Evolutionary conservation across 2,113 vertebrate genomes (phyloP), one percentile per base, ranked within the genome.

Genomic region (Prionailurus viverrinus): DNA sequence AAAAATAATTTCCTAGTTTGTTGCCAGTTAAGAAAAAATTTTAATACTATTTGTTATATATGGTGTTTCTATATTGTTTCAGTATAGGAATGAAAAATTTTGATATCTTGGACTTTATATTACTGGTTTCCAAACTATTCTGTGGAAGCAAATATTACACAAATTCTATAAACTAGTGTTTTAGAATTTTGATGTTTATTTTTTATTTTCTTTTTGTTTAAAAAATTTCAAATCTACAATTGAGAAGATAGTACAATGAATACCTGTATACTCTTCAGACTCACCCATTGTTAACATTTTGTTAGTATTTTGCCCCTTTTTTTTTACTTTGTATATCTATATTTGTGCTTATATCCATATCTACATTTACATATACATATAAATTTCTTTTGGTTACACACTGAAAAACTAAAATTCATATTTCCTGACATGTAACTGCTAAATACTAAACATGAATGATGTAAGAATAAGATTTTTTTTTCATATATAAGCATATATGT

Each of bases 31-130:
- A 92, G 58, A n/a, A n/a, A 6, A 5, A 16, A 74, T 79, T 81
- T 81, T 39, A 81, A 51, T 83, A n/a, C n/a, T 82, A 2, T 81
- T n/a, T 94, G 65, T 58, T 36, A 2, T 71, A 33, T 41, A 45
- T 58, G 27, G n/a, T 90, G 7, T 66, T 95, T 53, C 63, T 63
- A 13, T 85, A 78, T 91, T 89, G 55, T 65, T 85, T 94, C 61
- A 78, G 11, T 41, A 76, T 66, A 90, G 33, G 76, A 84, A n/a
- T 82, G 65, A 51, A 45, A 92, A 33, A 65, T 78, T 78, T 68
- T 53, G 58, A 55, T 65, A 78, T 88, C 3, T 7, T 88, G 23
- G 58, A 73, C 48, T 88, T 86, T 53, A 27, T 69, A 58, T 66
- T 73, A 73, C 39, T 83, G 27, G 18, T 66, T 93, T 93, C 71